Percentiles rank a stretch among this genome's conserved stretches.
phyloP scores from a whole-genome alignment of 2,113 vertebrate species.

The Saccopteryx bilineata region DNA sequence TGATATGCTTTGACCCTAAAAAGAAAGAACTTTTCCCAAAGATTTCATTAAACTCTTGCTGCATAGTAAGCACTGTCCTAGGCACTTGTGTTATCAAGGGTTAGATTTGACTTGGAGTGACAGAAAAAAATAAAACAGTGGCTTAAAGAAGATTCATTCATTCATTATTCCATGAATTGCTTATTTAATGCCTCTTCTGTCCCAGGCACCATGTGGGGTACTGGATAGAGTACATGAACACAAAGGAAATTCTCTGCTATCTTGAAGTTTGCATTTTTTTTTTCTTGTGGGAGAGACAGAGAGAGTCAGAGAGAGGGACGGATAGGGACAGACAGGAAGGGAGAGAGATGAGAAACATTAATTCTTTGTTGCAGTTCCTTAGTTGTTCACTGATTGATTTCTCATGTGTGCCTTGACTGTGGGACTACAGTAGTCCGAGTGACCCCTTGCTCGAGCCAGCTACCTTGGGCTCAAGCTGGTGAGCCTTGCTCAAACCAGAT shows the following conservation, averaged over 20 bases:
- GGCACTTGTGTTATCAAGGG: neutral
- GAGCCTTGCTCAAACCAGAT: no score
- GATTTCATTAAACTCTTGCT: neutral
- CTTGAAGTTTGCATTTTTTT: neutral
- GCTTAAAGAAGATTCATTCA: neutral
- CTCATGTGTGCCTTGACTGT: no score
- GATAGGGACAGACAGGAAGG: no score
- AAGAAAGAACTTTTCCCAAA: neutral
- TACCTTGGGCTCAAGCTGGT: no score
- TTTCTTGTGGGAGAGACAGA: no score
- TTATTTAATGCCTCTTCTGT: neutral
- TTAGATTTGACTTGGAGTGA: neutral
- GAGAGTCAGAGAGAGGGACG: no score
- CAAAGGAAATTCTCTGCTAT: neutral
- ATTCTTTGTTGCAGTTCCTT: no score
- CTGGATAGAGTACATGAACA: neutral
- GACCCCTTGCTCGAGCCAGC: no score
- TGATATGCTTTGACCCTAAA: conserved; percentile 7
- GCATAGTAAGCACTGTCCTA: neutral
- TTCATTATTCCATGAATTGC: neutral
- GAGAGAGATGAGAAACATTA: no score
- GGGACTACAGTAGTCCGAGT: no score
- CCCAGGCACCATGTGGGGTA: neutral
- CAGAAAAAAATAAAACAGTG: neutral
- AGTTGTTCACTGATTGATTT: no score